These are phyloP conservation scores for Clupea harengus DNA, from an alignment of 2,113 vertebrate genomes.

Conservation along the genomic window DNA sequence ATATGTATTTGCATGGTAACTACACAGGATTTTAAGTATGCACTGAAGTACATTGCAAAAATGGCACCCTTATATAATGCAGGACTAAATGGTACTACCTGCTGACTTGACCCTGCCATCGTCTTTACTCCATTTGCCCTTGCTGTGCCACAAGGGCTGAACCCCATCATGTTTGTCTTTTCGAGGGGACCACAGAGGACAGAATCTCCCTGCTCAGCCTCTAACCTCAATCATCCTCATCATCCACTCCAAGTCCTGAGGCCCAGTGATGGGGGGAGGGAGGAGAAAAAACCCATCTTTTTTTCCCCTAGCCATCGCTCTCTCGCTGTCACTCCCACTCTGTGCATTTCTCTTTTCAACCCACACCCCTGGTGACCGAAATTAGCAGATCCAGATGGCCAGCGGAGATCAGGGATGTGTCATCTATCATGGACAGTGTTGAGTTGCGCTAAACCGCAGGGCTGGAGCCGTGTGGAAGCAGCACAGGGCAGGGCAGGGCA, in stretches of 20 bases:
- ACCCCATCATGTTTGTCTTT: slow-evolving; percentile 3
- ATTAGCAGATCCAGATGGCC: slow-evolving; percentile 69
- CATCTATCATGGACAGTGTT: slow-evolving; percentile 65
- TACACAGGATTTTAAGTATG: not conserved
- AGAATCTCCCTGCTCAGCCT: not conserved
- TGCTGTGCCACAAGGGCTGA: not conserved
- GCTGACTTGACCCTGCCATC: not conserved
- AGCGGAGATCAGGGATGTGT: slow-evolving; percentile 66
- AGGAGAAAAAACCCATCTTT: not conserved
- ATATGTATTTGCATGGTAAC: not conserved
- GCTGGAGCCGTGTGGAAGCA: not conserved
- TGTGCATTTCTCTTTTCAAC: slow-evolving; percentile 50
- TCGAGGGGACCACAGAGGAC: not conserved
- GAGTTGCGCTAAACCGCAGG: not conserved
- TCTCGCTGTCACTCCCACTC: slow-evolving; percentile 14
- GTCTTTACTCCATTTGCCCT: not conserved
- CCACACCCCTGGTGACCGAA: slow-evolving; percentile 61
- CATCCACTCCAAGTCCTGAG: not conserved
- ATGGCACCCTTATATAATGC: not conserved
- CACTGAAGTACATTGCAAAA: not conserved
- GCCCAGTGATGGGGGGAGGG: not conserved
- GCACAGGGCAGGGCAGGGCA: not conserved
- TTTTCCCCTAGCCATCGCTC: not conserved
- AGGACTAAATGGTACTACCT: not conserved
- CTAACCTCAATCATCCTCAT: slow-evolving; percentile 2